Conservation (phyloP, 2,113 vertebrate species). For the Grammomys dolichurus region DNA sequence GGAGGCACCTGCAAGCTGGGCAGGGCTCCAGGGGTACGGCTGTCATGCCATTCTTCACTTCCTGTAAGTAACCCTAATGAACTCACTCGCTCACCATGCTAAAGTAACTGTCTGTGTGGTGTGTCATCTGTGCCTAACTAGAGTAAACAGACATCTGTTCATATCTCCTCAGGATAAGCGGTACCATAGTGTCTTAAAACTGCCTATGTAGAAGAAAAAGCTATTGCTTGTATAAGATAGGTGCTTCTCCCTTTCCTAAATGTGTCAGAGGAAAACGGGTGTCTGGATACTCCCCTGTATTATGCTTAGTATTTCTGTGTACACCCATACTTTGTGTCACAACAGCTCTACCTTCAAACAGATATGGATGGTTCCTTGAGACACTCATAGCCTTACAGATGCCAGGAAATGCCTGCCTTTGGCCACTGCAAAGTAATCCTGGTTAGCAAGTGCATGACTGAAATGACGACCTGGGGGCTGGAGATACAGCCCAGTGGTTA, state of each 20-base stretch:
- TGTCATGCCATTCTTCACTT: not conserved
- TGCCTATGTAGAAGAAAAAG: not conserved
- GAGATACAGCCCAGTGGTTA: not conserved
- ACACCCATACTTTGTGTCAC: not conserved
- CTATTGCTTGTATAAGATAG: constrained; percentile 8
- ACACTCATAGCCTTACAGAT: not conserved
- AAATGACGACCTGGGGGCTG: not conserved
- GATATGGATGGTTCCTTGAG: not conserved
- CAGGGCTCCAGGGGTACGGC: too few relatives aligned
- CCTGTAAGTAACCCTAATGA: not conserved
- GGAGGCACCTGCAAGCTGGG: not conserved
- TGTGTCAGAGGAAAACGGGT: not conserved
- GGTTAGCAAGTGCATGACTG: constrained; percentile 33
- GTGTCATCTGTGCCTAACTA: not conserved
- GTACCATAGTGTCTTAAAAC: not conserved
- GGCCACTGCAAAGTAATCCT: constrained; percentile 66
- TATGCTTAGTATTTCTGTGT: not conserved
- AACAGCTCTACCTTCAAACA: constrained; percentile 24
- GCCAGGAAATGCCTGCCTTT: constrained; percentile 57
- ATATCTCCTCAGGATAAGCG: not conserved
- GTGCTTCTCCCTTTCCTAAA: constrained; percentile 39
- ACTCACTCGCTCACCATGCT: not conserved
- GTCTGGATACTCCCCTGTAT: not conserved
- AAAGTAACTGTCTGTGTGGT: not conserved
- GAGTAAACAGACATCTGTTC: not conserved